Evolutionary conservation across 2,888 invertebrate genomes (phyloP), one percentile per base, ranked within the genome.

Genomic region (Mycalesis mineus): DNA sequence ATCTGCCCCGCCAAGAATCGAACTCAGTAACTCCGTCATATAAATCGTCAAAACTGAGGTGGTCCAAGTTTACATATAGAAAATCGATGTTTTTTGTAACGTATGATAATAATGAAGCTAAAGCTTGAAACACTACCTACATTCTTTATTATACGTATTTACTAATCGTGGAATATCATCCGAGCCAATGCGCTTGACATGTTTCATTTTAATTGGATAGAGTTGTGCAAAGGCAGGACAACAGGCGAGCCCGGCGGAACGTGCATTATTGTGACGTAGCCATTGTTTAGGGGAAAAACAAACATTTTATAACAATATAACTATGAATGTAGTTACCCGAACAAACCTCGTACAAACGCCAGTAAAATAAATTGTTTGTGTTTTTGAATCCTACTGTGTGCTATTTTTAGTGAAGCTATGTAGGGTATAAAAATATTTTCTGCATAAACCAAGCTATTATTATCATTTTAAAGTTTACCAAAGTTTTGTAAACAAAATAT

Each of bases 121-220:
- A 5, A 22, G 22, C 22, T 22, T 22, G 3, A 22, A 2, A 22
- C 22, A 22, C 2, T n/a, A 22, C 3, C 22, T 22, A 22, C 22
- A 22, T 22, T 22, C 22, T 2, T 22, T 22, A n/a, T 22, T 22
- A 37, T 37, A 37, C 37, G n/a, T 13, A 15, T 41, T 15, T 13
- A 29, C 14, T 29, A 41, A 41, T 72, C 72, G 72, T 70, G 71
- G 70, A 74, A 80, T 76, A 77, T 77, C 76, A 75, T 73, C 72
- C 51, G 70, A 77, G 80, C 80, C 80, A 80, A 80, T 74, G 70
- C 77, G 82, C 76, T 78, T 80, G 80, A 84, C 84, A 79, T 83
- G 84, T 84, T 77, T 74, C 81, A 78, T 80, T 80, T 82, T 85
- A 85, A 87, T 85, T 87, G 85, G 84, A 81, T 83, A 76, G 78